Base-by-base conservation (phyloP, 2,888 invertebrate genomes). In the Cyclophora albipunctata region DNA sequence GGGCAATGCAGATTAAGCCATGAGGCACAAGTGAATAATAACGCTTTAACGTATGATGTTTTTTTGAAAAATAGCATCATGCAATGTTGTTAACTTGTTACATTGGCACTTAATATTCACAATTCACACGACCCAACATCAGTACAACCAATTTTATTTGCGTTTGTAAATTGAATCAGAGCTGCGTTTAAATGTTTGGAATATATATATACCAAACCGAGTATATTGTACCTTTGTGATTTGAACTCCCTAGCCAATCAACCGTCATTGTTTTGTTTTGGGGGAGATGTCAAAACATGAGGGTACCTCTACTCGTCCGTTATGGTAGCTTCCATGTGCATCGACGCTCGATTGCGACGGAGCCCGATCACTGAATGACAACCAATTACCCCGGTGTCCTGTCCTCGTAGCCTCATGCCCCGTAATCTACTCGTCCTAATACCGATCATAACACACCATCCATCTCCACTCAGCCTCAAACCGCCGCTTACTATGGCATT, bases 351-450 rank as follows among this genome's bases (percentile, higher is more conserved):
- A 59, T 66, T 66, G 63, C 62, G 62, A 69, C 61, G 58, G 62
- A 69, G 66, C 60, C 61, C 58, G 62, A 69, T 66, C 60, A 65
- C 66, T 70, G 73, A 78, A 75, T 86, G 87, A 88, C 87, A 88
- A 73, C 83, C 87, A 87, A 88, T 88, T 87, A 88, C 76, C 78
- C 78, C 64, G 69, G 55, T 74, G 69, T 73, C 79, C 42, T 86
- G 86, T 76, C 78, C 77, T 64, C 69, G 54, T 73, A 68, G 73
- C 79, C 78, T 68, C 66, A 59, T 67, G 63, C 66, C 66, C 65
- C 63, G 20, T 20, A 51, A 59, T 59, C 34, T 53, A 51, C 50
- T 52, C 58, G 54, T 57, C 51, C 49, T 46, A 20, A 20, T 40
- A 45, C 7, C 49, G 6, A 6, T 5, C 37, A 34, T 40, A 20